Conservation (phyloP, 2,113 vertebrate species). For the Colaptes auratus region DNA sequence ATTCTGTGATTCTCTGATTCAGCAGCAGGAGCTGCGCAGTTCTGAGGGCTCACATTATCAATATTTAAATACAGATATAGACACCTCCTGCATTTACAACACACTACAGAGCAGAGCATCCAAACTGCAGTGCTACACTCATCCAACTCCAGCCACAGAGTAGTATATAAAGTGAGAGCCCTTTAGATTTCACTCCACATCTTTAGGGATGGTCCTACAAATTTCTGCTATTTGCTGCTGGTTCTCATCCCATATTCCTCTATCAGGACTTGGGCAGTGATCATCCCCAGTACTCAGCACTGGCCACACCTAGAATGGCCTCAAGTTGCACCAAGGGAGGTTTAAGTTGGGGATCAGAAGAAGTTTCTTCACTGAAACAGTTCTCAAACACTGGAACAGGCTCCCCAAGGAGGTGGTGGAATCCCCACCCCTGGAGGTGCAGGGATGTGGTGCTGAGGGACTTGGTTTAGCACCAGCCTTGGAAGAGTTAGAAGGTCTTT, state of each 20-base stretch:
- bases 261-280: no score
- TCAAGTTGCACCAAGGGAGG: no score
- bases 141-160: not conserved
- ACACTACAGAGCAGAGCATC: not conserved
- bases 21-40: not conserved
- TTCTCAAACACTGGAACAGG: no score
- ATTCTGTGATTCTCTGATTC: not conserved
- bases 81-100: not conserved
- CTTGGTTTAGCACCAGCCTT: no score
- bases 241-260: not conserved
- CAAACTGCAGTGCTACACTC: not conserved
- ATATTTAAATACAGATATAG: not conserved
- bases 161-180: not conserved
- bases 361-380: no score
- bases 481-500: no score
- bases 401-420: no score
- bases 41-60: not conserved
- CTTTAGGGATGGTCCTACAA: not conserved
- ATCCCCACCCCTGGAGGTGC: no score
- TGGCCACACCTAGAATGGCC: no score
- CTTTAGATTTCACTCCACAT: not conserved
- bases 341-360: no score
- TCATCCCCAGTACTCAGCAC: no score
- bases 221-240: not conserved
- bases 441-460: no score